Percentiles rank a stretch among this genome's conserved stretches.
These are phyloP conservation scores for Chionoecetes opilio DNA, from an alignment of 1,140 invertebrate species.

Conservation along the genomic window DNA sequence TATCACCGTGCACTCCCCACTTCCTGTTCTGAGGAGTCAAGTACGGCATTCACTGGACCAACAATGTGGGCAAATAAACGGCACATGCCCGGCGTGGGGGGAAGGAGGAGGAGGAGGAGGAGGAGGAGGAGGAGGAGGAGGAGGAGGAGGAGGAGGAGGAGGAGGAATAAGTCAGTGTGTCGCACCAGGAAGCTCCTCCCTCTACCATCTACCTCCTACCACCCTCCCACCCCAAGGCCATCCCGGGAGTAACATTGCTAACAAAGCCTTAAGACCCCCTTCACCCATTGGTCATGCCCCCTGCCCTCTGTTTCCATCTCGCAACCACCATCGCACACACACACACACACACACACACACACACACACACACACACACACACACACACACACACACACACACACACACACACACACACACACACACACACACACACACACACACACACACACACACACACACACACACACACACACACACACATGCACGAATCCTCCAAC, in stretches of 20 bases:
- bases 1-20: too few species aligned
- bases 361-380: too few species aligned
- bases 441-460: too few species aligned
- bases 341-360: too few species aligned
- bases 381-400: too few species aligned
- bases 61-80: conserved; percentile 28
- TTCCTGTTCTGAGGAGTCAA: conserved; percentile 24
- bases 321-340: neutral
- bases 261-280: neutral
- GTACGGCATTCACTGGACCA: neutral
- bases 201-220: neutral
- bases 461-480: too few species aligned
- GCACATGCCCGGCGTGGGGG: neutral
- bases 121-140: too few species aligned
- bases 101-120: too few species aligned
- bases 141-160: neutral
- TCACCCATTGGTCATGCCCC: neutral
- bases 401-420: too few species aligned
- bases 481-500: too few species aligned
- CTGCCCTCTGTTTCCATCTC: neutral
- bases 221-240: neutral
- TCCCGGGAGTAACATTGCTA: neutral
- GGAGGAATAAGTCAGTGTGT: conserved; percentile 18
- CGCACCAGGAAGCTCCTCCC: neutral
- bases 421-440: too few species aligned